These are phyloP conservation scores for Silurus glanis DNA, from an alignment of 2,113 vertebrate species.

Conservation along the genomic window DNA sequence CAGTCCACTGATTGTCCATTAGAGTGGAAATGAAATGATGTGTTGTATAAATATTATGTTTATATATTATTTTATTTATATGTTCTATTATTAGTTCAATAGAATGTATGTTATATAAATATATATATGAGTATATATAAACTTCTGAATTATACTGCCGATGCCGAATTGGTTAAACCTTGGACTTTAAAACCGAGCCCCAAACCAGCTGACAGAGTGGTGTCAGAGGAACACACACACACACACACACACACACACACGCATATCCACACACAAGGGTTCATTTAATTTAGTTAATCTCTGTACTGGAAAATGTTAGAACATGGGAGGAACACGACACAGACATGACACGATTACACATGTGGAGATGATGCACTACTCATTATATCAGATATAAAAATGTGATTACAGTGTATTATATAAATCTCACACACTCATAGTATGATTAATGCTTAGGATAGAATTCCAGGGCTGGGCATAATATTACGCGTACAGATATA, in stretches of 20 bases:
- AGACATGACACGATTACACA: not conserved
- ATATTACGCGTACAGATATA: not conserved
- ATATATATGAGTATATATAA: no score
- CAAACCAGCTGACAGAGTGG: not conserved
- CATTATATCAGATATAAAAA: not conserved
- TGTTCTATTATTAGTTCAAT: no score
- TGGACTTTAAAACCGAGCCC: no score
- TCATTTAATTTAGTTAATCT: not conserved
- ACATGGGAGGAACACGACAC: not conserved
- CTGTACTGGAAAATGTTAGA: not conserved
- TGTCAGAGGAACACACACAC: not conserved
- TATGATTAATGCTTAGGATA: not conserved
- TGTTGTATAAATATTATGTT: no score
- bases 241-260: not conserved
- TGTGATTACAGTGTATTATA: not conserved
- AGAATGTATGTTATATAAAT: no score
- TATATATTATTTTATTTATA: no score
- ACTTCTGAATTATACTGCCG: no score
- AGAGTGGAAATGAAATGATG: no score
- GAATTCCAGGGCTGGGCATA: not conserved
- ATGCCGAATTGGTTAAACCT: no score
- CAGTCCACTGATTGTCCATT: no score
- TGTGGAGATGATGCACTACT: not conserved
- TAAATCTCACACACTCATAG: not conserved
- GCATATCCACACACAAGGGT: not conserved